Evolutionary conservation across 1,140 invertebrate genomes (phyloP).

Genomic region (Drosophila sechellia): DNA sequence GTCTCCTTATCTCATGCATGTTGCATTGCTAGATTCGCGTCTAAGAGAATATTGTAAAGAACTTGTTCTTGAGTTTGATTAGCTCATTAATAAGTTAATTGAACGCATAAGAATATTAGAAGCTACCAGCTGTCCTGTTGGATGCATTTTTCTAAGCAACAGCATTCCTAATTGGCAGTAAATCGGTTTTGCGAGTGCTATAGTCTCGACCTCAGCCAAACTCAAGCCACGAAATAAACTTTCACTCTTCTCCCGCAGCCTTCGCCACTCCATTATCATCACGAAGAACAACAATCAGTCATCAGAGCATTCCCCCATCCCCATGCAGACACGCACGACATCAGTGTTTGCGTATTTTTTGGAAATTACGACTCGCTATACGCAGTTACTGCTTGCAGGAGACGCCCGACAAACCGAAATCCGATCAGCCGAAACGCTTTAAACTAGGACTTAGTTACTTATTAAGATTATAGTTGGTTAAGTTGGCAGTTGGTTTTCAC

Average conservation of each 20-base stretch:
- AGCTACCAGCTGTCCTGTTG: too few species aligned
- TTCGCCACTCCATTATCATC: slow-evolving; percentile 23
- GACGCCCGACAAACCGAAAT: slow-evolving; percentile 8
- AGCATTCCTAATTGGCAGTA: too few species aligned
- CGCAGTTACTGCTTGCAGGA: slow-evolving; percentile 59
- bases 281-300: slow-evolving; percentile 57
- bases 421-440: slow-evolving; percentile 38
- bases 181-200: slow-evolving; percentile 3
- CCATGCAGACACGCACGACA: slow-evolving; percentile 37
- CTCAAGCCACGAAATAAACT: background rate
- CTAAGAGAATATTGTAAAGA: too few species aligned
- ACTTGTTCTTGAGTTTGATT: background rate
- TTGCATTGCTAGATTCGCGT: background rate
- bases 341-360: slow-evolving; percentile 63
- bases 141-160: too few species aligned
- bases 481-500: slow-evolving; percentile 39
- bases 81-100: too few species aligned
- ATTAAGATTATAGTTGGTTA: slow-evolving; percentile 53
- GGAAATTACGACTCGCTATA: slow-evolving; percentile 70
- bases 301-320: slow-evolving; percentile 66
- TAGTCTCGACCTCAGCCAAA: background rate
- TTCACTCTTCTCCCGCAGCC: slow-evolving; percentile 1
- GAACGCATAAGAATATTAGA: too few species aligned
- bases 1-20: background rate
- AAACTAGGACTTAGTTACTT: slow-evolving; percentile 78